These are phyloP conservation scores for Cyphomyrus discorhynchus DNA, from an alignment of 2,113 vertebrate genomes.

Conservation along the genomic window DNA sequence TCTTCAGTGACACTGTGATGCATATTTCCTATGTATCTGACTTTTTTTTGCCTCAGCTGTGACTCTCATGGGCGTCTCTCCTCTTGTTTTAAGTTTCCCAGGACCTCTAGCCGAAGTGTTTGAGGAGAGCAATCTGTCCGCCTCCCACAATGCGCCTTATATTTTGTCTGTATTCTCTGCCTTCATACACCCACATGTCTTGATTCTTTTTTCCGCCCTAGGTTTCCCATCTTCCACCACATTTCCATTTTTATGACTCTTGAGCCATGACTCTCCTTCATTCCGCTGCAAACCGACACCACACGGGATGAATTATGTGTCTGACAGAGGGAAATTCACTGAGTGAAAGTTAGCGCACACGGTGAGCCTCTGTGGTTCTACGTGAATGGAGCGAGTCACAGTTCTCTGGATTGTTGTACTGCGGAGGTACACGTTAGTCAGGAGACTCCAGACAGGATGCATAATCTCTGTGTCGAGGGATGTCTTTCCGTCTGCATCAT, in stretches of 20 bases:
- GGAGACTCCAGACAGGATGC: conserved; percentile 37
- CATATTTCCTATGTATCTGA: conserved; percentile 20
- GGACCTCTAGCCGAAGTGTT: conserved; percentile 42
- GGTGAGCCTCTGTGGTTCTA: conserved; percentile 15
- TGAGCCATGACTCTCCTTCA: not conserved
- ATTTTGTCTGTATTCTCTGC: not conserved
- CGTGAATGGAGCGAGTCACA: conserved; percentile 52
- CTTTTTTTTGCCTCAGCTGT: conserved; percentile 20
- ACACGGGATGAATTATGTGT: not conserved
- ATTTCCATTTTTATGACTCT: not conserved
- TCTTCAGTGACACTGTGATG: conserved; percentile 27
- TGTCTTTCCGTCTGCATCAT: conserved; percentile 13
- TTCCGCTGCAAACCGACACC: not conserved
- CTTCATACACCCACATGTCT: conserved; percentile 2
- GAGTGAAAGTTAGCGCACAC: conserved; percentile 57
- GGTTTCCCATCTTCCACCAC: not conserved
- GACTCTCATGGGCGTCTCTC: conserved; percentile 36
- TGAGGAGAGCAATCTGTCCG: conserved; percentile 40
- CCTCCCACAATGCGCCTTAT: conserved; percentile 46
- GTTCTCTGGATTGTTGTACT: conserved; percentile 34
- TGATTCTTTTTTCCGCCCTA: not conserved
- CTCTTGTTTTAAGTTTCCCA: conserved; percentile 63
- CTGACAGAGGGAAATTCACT: conserved; percentile 41
- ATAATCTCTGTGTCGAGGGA: conserved; percentile 27
- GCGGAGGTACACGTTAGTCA: conserved; percentile 52